Evolutionary conservation across 1,140 invertebrate species (phyloP).

Genomic region (Rhopalosiphum maidis): DNA sequence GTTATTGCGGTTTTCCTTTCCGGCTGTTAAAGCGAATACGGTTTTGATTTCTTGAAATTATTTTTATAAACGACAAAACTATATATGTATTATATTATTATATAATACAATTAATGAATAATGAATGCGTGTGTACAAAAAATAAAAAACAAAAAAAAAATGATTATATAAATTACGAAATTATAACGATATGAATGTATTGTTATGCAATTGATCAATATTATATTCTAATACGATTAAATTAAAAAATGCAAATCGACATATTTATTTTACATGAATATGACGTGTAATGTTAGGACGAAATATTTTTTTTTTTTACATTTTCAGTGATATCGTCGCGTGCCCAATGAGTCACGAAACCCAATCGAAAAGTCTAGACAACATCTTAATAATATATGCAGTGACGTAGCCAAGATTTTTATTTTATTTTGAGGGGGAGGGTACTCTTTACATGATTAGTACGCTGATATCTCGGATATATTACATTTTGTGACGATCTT

Average conservation of each 20-base stretch:
- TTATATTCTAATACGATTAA: neutral
- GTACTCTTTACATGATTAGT: neutral
- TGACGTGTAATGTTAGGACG: neutral
- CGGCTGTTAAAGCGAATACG: neutral
- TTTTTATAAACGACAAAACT: constrained; percentile 7
- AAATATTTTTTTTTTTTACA: constrained; percentile 7
- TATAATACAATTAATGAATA: neutral
- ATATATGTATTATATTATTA: neutral
- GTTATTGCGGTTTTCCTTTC: neutral
- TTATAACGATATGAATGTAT: neutral
- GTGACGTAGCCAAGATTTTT: neutral
- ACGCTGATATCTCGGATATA: neutral
- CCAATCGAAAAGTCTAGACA: neutral
- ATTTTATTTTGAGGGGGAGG: neutral
- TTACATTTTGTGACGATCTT: neutral
- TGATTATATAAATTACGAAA: neutral
- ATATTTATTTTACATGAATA: neutral
- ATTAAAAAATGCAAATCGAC: neutral
- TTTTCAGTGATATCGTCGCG: neutral
- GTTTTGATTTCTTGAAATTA: constrained; percentile 31
- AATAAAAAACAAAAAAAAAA: neutral
- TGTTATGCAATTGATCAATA: neutral
- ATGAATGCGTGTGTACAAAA: neutral
- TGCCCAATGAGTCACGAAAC: neutral
- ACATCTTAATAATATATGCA: neutral